phyloP scores from a whole-genome alignment of 2,113 vertebrate species.

The Mustelus asterias region DNA sequence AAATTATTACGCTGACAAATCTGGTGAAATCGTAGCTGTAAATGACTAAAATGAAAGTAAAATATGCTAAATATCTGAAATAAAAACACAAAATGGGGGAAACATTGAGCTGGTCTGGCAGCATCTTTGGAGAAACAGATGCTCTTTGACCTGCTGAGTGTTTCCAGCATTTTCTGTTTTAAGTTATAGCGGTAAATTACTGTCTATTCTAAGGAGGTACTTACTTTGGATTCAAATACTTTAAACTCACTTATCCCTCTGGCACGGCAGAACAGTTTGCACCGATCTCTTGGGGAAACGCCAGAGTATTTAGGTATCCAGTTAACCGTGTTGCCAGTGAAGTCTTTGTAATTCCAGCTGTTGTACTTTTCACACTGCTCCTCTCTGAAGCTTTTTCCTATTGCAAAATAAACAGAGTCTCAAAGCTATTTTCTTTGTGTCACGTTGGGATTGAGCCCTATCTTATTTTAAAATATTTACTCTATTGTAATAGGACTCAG shows the following conservation, averaged over 20 bases:
- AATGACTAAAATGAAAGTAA: neutral
- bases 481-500: neutral
- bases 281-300: slow-evolving; percentile 83
- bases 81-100: neutral
- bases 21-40: neutral
- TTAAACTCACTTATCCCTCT: slow-evolving; percentile 84
- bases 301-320: slow-evolving; percentile 93
- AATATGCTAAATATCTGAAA: neutral
- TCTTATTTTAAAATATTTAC: neutral
- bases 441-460: neutral
- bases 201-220: neutral
- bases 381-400: slow-evolving; percentile 88
- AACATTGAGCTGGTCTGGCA: neutral
- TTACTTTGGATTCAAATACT: slow-evolving; percentile 89
- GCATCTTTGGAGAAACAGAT: neutral
- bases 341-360: slow-evolving; percentile 68
- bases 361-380: slow-evolving; percentile 93
- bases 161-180: neutral
- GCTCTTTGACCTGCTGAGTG: neutral
- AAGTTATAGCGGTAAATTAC: neutral
- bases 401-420: slow-evolving; percentile 24
- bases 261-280: slow-evolving; percentile 86
- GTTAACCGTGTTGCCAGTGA: slow-evolving; percentile 67
- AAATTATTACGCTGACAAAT: neutral
- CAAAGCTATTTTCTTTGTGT: neutral